phyloP scores from a whole-genome alignment of 1,140 invertebrate species.

The Ditylenchus dipsaci region DNA sequence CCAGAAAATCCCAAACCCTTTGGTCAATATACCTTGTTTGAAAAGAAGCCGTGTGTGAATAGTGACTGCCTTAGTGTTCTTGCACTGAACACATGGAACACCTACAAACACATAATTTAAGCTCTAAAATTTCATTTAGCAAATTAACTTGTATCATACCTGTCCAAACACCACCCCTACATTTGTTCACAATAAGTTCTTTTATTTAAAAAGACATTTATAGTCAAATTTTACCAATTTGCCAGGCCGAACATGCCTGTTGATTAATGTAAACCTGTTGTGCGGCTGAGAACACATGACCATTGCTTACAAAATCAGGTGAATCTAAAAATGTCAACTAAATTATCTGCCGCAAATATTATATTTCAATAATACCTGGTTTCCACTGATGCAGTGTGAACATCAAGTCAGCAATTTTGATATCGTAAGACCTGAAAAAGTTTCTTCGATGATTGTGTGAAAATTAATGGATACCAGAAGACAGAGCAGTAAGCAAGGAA shows the following conservation, averaged over 20 bases:
- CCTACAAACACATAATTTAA: not conserved
- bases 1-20: too few relatives aligned
- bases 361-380: conserved; percentile 22
- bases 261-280: conserved; percentile 35
- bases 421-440: not conserved
- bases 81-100: conserved; percentile 41
- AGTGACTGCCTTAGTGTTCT: conserved; percentile 34
- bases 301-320: conserved; percentile 22
- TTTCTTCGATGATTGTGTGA: not conserved
- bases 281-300: not conserved
- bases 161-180: conserved; percentile 50
- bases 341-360: conserved; percentile 24
- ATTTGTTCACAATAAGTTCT: too few relatives aligned
- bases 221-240: not conserved
- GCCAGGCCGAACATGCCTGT: conserved; percentile 44
- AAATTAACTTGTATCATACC: conserved; percentile 11
- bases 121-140: not conserved
- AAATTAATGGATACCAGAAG: conserved; percentile 37
- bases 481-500: conserved; percentile 39
- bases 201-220: too few relatives aligned
- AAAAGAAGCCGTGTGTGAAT: conserved; percentile 38
- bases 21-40: conserved; percentile 20
- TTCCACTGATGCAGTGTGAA: not conserved
- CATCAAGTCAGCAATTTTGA: not conserved
- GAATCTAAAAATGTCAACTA: conserved; percentile 16